Conservation (phyloP, 1,140 invertebrate species). For the Orchesella cincta region DNA sequence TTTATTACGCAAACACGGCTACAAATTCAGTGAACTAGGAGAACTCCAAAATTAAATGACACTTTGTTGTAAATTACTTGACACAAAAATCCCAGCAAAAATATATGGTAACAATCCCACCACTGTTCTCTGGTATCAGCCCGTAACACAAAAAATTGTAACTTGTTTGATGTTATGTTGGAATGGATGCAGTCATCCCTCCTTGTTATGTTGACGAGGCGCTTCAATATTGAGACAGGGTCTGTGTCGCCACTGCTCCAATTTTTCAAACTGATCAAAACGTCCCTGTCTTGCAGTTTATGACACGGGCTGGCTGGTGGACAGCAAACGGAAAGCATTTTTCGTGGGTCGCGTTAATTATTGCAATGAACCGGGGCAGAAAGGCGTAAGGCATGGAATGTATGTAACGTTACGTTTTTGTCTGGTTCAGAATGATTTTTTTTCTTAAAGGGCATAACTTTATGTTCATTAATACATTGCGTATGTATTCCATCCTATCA, state of each 20-base stretch:
- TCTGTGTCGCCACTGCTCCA: slow-evolving; percentile 3
- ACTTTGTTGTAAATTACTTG: no score
- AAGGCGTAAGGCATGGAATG: slow-evolving; percentile 18
- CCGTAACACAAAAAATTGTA: no score
- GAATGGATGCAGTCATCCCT: no score
- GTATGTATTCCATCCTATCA: no score
- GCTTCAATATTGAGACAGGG: no score
- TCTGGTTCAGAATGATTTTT: not conserved
- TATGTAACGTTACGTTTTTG: slow-evolving; percentile 1
- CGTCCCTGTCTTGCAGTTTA: not conserved
- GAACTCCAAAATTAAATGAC: no score
- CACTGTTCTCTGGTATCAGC: not conserved
- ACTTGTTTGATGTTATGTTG: not conserved
- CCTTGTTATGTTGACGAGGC: no score
- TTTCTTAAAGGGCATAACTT: not conserved
- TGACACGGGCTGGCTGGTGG: no score
- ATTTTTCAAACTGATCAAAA: slow-evolving; percentile 23
- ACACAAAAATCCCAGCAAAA: not conserved
- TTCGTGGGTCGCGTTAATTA: slow-evolving; percentile 24
- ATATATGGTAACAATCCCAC: not conserved
- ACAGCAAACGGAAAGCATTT: no score
- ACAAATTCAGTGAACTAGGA: no score
- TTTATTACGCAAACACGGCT: not conserved
- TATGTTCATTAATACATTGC: slow-evolving; percentile 10
- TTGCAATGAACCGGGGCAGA: slow-evolving; percentile 19